These are phyloP conservation scores for Eugnorisma glareosa DNA, from an alignment of 2,888 invertebrate genomes.

Conservation along the genomic window DNA sequence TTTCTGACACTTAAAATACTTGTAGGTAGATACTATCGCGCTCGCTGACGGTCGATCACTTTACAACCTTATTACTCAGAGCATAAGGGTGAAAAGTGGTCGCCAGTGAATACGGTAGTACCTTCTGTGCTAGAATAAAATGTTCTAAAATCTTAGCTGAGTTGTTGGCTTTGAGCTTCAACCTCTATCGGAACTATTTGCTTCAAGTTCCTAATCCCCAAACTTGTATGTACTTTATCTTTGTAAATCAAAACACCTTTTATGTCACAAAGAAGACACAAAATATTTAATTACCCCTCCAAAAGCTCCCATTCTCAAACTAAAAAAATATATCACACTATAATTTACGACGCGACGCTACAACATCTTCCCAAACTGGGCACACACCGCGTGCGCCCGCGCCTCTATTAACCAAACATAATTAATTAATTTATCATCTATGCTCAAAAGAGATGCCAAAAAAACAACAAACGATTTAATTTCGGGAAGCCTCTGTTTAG, in stretches of 20 bases:
- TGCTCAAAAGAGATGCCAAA: conserved; percentile 71
- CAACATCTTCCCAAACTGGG: conserved; percentile 59
- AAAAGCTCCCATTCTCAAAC: conserved; percentile 26
- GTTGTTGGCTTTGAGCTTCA: neutral
- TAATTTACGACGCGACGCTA: conserved; percentile 65
- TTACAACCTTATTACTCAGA: too few species aligned
- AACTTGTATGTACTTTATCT: neutral
- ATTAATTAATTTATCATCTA: conserved; percentile 86
- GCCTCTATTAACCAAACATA: conserved; percentile 85
- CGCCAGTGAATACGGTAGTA: neutral
- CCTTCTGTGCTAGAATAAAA: neutral
- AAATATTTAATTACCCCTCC: conserved; percentile 26
- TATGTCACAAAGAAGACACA: neutral
- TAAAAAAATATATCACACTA: conserved; percentile 63
- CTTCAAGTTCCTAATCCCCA: neutral
- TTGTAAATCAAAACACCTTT: conserved; percentile 3
- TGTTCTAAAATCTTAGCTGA: neutral
- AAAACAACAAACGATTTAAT: conserved; percentile 77
- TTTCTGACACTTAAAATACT: neutral
- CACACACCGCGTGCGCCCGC: conserved; percentile 65
- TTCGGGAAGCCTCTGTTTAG: conserved; percentile 72
- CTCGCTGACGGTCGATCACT: too few species aligned
- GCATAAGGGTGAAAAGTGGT: too few species aligned
- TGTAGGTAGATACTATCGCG: neutral
- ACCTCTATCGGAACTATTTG: neutral